Evolutionary conservation across 2,797 vertebrate species (phyloP).

Genomic region (Mormyrops attenuatus): DNA sequence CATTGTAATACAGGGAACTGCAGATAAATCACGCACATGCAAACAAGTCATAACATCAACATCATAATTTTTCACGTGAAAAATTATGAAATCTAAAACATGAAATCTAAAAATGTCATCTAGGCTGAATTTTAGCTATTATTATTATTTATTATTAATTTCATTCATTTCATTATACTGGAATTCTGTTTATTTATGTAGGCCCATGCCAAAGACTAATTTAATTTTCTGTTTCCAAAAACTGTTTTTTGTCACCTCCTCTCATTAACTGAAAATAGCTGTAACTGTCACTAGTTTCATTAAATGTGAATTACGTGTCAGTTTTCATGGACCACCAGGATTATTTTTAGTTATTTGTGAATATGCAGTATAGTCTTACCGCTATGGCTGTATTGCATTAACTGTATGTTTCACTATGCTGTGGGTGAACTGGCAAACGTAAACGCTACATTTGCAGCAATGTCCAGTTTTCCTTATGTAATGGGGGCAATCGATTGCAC

Average conservation of each 20-base stretch:
- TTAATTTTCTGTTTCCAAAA: background rate
- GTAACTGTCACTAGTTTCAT: background rate
- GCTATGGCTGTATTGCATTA: background rate
- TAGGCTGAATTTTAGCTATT: too few species aligned
- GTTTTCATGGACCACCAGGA: background rate
- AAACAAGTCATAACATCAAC: background rate
- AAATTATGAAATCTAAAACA: background rate
- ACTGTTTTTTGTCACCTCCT: background rate
- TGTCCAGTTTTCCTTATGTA: background rate
- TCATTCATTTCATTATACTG: too few species aligned
- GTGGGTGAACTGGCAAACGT: background rate
- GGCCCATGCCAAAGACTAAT: background rate
- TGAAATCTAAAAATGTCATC: background rate
- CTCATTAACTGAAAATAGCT: background rate
- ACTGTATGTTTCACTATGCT: background rate
- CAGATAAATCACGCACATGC: background rate
- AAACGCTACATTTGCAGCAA: background rate
- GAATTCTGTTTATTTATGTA: background rate
- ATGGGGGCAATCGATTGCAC: background rate
- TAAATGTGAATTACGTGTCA: background rate
- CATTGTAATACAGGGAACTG: background rate
- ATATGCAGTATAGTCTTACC: background rate
- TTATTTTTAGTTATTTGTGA: background rate
- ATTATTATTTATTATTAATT: too few species aligned
- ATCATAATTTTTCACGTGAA: background rate